phyloP scores from a whole-genome alignment of 2,113 vertebrate genomes.

The Chitala chitala region DNA sequence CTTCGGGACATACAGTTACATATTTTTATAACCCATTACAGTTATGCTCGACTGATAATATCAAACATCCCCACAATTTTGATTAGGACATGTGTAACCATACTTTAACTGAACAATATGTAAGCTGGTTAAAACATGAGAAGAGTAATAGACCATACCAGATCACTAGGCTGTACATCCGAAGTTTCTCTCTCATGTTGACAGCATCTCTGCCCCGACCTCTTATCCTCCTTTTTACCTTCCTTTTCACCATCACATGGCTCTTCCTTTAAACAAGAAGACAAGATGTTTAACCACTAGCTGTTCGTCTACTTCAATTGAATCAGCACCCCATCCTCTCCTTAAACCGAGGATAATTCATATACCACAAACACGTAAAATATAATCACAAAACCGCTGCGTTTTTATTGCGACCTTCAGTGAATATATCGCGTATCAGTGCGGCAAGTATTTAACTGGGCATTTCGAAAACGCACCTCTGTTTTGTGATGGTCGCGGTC shows the following conservation, averaged over 20 bases:
- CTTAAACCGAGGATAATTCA: neutral
- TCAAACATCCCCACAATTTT: too few relatives aligned
- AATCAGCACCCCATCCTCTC: neutral
- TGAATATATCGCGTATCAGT: too few relatives aligned
- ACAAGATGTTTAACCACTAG: neutral
- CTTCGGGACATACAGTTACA: too few relatives aligned
- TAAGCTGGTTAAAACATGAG: too few relatives aligned
- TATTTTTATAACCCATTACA: too few relatives aligned
- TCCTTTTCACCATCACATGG: slow-evolving; percentile 29
- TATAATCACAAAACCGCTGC: too few relatives aligned
- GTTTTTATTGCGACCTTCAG: too few relatives aligned
- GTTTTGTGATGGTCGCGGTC: slow-evolving; percentile 6
- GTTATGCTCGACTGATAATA: too few relatives aligned
- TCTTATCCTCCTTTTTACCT: slow-evolving; percentile 49
- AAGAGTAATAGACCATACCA: slow-evolving; percentile 36
- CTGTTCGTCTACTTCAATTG: neutral
- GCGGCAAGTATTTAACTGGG: too few relatives aligned
- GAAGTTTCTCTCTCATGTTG: slow-evolving; percentile 27
- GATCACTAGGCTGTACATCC: slow-evolving; percentile 34
- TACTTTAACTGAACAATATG: too few relatives aligned
- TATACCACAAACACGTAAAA: too few relatives aligned
- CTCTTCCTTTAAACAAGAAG: slow-evolving; percentile 16
- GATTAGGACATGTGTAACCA: too few relatives aligned
- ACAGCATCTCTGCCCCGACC: slow-evolving; percentile 38
- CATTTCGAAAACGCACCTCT: slow-evolving; percentile 28